Evolutionary conservation across 2,797 vertebrate species (phyloP).

Genomic region (Clarias laeviceps): DNA sequence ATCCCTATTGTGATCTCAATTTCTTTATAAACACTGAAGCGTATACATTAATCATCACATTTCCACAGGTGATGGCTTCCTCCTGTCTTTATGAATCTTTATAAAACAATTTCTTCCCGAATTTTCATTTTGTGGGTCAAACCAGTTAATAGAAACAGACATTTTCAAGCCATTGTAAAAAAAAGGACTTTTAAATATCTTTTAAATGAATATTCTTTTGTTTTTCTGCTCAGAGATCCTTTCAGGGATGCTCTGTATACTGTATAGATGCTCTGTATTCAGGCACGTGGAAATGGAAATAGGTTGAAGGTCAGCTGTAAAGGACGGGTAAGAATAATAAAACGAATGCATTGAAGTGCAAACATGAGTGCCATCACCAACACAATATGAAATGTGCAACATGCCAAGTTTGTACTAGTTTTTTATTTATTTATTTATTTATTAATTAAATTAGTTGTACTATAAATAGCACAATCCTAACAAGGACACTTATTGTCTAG

Average conservation of each 20-base stretch:
- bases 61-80: constrained; percentile 36
- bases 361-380: not conserved
- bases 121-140: constrained; percentile 30
- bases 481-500: too few species aligned
- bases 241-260: not conserved
- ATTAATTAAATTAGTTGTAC: not conserved
- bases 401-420: not conserved
- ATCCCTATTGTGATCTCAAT: constrained; percentile 65
- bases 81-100: constrained; percentile 31
- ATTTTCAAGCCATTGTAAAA: not conserved
- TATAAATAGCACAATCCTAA: not conserved
- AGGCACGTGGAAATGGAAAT: not conserved
- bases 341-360: not conserved
- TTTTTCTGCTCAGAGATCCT: not conserved
- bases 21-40: constrained; percentile 70
- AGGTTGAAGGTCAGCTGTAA: not conserved
- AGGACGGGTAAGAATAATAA: too few species aligned
- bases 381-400: not conserved
- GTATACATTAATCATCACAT: constrained; percentile 53
- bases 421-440: not conserved
- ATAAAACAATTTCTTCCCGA: constrained; percentile 26
- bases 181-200: not conserved
- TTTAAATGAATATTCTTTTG: not conserved
- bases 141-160: constrained; percentile 25
- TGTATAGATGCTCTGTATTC: not conserved